A percentile compares a stretch with the other conserved stretches of the same genome.
phyloP scores from a whole-genome alignment of 2,113 vertebrate species.

The Heliornis fulica region DNA sequence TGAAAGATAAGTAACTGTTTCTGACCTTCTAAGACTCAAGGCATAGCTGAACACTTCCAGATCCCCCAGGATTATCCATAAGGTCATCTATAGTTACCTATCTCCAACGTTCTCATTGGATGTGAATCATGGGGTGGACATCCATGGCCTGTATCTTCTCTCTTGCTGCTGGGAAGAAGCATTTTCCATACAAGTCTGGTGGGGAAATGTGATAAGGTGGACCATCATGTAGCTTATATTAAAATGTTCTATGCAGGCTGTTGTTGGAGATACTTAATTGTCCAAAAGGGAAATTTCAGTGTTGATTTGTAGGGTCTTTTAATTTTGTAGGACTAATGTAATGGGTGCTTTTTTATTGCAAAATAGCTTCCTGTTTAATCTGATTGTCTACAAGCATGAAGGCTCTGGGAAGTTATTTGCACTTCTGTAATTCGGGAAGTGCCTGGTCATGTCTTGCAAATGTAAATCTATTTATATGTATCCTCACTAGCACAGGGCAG shows the following conservation, averaged over 20 bases:
- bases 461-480: background rate
- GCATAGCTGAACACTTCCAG: background rate
- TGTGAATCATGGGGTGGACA: background rate
- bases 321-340: background rate
- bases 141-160: background rate
- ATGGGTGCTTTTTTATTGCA: background rate
- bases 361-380: background rate
- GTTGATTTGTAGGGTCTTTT: background rate
- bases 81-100: background rate
- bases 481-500: background rate
- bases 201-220: background rate
- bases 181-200: accelerated
- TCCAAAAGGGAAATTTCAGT: background rate
- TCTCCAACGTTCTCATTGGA: background rate
- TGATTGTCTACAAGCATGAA: background rate
- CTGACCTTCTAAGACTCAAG: background rate
- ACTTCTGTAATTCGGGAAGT: background rate
- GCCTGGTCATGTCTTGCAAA: background rate
- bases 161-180: background rate
- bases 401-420: background rate
- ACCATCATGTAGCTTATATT: background rate
- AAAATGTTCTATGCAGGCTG: background rate
- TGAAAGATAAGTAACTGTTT: background rate
- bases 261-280: background rate
- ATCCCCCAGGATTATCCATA: background rate